Base-by-base conservation (phyloP, 2,113 vertebrate genomes). In the Mustela nigripes region DNA sequence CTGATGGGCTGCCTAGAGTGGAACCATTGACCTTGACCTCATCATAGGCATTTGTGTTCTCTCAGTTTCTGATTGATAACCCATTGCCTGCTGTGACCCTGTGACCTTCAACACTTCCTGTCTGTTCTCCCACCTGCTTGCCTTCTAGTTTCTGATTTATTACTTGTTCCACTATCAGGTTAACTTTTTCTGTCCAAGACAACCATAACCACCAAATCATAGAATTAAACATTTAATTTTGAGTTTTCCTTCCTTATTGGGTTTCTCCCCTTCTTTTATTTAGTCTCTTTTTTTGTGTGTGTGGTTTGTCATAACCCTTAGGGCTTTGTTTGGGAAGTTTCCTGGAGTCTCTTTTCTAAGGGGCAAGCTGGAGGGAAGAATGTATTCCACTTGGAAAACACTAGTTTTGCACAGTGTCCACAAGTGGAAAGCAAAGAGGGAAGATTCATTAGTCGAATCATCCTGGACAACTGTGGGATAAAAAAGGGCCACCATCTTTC, bases 51-150 rank as follows among this genome's bases (percentile, higher is more conserved):
- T 94, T 95, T 88, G 36, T 88, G 4, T 88, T 94, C 93, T 87
- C 79, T 95, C 33, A 91, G 63, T 58, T 96, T 45, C 50, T 91
- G 84, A 97, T 95, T 98, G 97, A 96, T 96, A 91, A 92, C 28
- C 15, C 48, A 60, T 69, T 95, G 81, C 74, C 83, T 93, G 33
- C 93, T 63, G 33, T 93, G 63, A 92, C 69, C 94, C 93, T 63
- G 33, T 93, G 63, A 92, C 69, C 94, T 91, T 95, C 93, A 91
- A 26, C 58, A 88, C 92, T 78, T 91, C 92, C 94, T 83, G 31
- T 58, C 69, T 76, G 19, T 92, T 97, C 74, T 95, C 36, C 18
- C 3, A 16, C 91, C 50, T 92, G 58, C 24, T 84, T 88, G 74
- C 81, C 76, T 92, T 50, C 79, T 92, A 86, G 19, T 36, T 92